A percentile compares a stretch with the other conserved stretches of the same genome.
These are phyloP conservation scores for Kryptopterus vitreolus DNA, from an alignment of 2,797 vertebrate species.

Conservation along the genomic window DNA sequence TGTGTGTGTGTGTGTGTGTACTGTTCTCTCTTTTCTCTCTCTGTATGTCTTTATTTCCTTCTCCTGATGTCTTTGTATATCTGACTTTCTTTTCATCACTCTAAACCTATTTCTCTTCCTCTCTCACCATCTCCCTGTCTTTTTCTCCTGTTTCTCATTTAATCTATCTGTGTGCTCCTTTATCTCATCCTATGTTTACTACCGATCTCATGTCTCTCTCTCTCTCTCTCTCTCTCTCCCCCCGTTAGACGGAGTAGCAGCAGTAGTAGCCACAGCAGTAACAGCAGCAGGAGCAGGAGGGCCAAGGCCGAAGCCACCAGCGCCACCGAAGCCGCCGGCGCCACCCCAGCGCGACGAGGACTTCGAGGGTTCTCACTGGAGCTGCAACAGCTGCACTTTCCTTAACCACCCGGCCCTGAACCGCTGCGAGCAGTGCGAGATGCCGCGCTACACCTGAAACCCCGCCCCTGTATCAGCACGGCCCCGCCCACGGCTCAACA, in stretches of 20 bases:
- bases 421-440: slow-evolving; percentile 98
- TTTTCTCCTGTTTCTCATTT: neutral
- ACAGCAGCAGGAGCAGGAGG: slow-evolving; percentile 40
- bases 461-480: slow-evolving; percentile 54
- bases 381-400: slow-evolving; percentile 98
- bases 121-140: neutral
- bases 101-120: neutral
- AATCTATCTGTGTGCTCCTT: neutral
- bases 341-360: slow-evolving; percentile 90
- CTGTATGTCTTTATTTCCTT: neutral
- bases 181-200: no score
- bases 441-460: slow-evolving; percentile 96
- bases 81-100: neutral
- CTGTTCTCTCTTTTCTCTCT: neutral
- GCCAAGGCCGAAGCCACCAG: slow-evolving; percentile 68
- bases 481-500: slow-evolving; percentile 51
- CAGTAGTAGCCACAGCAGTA: neutral
- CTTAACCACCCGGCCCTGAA: slow-evolving; percentile 98
- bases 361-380: slow-evolving; percentile 97
- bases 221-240: neutral
- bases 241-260: slow-evolving; percentile 5
- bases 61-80: neutral
- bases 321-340: slow-evolving; percentile 10
- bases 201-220: neutral
- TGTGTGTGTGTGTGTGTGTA: neutral